Percentiles rank a stretch among this genome's conserved stretches.
These are phyloP conservation scores for Doryteuthis pealeii DNA, from an alignment of 1,140 invertebrate species.

Conservation along the genomic window DNA sequence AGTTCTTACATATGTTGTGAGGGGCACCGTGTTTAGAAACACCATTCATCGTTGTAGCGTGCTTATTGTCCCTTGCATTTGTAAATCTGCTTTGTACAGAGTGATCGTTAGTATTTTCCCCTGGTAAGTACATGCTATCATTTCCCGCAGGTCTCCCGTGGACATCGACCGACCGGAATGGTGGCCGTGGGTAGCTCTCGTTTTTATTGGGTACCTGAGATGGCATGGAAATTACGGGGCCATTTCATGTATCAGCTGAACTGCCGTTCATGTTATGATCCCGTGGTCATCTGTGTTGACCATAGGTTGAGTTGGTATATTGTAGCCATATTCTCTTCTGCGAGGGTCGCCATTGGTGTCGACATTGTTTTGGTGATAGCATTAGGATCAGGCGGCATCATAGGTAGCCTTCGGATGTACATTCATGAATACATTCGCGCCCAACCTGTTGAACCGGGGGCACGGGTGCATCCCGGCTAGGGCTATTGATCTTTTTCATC, in stretches of 20 bases:
- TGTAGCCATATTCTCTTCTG: slow-evolving; percentile 47
- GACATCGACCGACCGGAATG: slow-evolving; percentile 58
- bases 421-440: slow-evolving; percentile 70
- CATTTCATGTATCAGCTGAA: slow-evolving; percentile 67
- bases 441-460: slow-evolving; percentile 62
- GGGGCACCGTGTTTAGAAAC: slow-evolving; percentile 67
- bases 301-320: slow-evolving; percentile 53
- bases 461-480: slow-evolving; percentile 63
- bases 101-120: slow-evolving; percentile 47
- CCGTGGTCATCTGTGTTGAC: slow-evolving; percentile 59
- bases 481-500: slow-evolving; percentile 89
- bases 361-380: slow-evolving; percentile 74
- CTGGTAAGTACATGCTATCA: slow-evolving; percentile 83
- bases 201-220: slow-evolving; percentile 64
- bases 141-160: slow-evolving; percentile 70
- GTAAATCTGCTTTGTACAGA: slow-evolving; percentile 62
- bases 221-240: slow-evolving; percentile 66
- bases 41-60: slow-evolving; percentile 43
- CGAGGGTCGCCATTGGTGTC: slow-evolving; percentile 71
- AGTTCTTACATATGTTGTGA: slow-evolving; percentile 72
- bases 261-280: slow-evolving; percentile 80
- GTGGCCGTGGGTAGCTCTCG: slow-evolving; percentile 57
- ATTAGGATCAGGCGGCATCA: slow-evolving; percentile 65
- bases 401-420: slow-evolving; percentile 93
- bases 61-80: slow-evolving; percentile 58